Evolutionary conservation across 2,888 invertebrate species (phyloP).

Genomic region (Diplolepis rosae): DNA sequence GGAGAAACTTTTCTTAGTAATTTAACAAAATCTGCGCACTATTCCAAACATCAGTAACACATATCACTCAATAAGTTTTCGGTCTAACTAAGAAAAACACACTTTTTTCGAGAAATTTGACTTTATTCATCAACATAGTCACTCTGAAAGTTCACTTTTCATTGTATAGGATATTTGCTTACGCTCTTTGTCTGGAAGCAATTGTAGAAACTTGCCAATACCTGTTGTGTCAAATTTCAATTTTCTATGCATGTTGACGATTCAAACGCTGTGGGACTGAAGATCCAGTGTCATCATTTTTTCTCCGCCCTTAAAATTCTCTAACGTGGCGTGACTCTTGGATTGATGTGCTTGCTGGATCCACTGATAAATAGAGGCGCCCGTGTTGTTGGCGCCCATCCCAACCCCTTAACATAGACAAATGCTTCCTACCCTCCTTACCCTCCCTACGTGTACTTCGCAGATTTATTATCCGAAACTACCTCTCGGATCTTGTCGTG

Average conservation of each 20-base stretch:
- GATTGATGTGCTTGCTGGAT: conserved; percentile 69
- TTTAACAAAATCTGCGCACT: no score
- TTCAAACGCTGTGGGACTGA: background rate
- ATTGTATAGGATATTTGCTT: no score
- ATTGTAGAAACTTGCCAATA: background rate
- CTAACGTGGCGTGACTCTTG: conserved; percentile 62
- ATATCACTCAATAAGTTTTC: no score
- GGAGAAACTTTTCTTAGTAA: no score
- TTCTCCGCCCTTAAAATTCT: conserved; percentile 62
- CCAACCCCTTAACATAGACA: conserved; percentile 64
- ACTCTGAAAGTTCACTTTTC: no score
- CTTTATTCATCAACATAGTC: no score
- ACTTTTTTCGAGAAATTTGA: no score
- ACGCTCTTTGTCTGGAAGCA: no score
- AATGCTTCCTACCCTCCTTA: conserved; percentile 66
- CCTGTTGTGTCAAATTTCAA: background rate
- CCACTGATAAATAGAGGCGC: conserved; percentile 69
- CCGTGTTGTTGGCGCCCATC: conserved; percentile 64
- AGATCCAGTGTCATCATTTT: conserved; percentile 30
- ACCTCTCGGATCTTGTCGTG: conserved; percentile 34
- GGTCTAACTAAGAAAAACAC: no score
- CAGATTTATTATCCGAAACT: conserved; percentile 70
- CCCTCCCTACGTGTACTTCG: conserved; percentile 63
- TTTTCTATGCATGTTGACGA: background rate
- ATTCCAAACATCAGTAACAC: no score